phyloP scores from a whole-genome alignment of 2,888 invertebrate species.

The Pteria penguin region DNA sequence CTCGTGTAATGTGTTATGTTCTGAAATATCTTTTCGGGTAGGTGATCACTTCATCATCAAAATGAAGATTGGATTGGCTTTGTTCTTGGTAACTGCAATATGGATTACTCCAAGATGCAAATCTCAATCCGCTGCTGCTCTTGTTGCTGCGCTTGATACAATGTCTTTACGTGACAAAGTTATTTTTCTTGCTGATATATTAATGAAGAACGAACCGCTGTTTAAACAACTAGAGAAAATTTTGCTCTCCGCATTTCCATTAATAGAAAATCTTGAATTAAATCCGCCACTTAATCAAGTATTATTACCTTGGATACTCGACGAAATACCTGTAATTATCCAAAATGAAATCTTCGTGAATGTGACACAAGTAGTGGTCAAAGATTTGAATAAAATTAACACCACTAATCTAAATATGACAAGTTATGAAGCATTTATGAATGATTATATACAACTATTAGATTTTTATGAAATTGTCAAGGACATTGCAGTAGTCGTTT shows the following conservation, averaged over 20 bases:
- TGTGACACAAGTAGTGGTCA: constrained; percentile 10
- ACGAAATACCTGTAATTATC: constrained; percentile 18
- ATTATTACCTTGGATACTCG: constrained; percentile 18
- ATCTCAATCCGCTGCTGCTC: neutral
- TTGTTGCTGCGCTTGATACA: neutral
- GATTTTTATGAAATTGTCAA: constrained; percentile 12
- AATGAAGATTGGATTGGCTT: no score
- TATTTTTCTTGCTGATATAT: neutral
- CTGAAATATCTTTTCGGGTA: no score
- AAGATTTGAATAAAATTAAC: constrained; percentile 39
- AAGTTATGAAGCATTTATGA: constrained; percentile 2
- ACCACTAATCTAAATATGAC: constrained; percentile 11
- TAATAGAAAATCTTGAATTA: neutral
- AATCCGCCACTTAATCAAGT: constrained; percentile 8
- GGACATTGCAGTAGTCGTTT: neutral
- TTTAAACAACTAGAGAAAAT: constrained; percentile 18
- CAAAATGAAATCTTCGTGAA: constrained; percentile 1
- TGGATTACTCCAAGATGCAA: neutral
- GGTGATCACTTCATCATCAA: no score
- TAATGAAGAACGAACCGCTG: constrained; percentile 6
- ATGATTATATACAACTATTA: neutral
- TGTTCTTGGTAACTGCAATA: neutral
- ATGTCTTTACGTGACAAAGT: constrained; percentile 1
- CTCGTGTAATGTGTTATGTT: no score
- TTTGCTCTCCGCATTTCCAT: constrained; percentile 7